Evolutionary conservation across 2,113 vertebrate genomes (phyloP).

Genomic region (Gallinago jamesoni): DNA sequence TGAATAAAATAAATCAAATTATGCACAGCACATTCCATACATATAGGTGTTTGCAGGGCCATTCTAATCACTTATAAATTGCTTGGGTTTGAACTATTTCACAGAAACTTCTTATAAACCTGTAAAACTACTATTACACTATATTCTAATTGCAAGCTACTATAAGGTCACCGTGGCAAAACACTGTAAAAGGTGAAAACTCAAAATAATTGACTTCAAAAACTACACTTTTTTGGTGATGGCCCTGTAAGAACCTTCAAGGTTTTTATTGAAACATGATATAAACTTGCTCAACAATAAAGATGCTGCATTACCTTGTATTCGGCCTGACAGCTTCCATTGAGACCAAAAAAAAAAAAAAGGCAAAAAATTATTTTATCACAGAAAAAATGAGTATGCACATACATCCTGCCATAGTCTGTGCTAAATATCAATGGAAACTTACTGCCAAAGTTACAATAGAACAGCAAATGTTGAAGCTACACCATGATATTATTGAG

Average conservation of each 20-base stretch:
- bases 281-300: not conserved
- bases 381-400: not conserved
- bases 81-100: not conserved
- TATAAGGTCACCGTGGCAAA: not conserved
- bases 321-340: fast-evolving
- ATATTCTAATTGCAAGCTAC: not conserved
- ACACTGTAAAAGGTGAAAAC: not conserved
- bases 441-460: not conserved
- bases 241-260: not conserved
- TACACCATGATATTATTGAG: not conserved
- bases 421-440: not conserved
- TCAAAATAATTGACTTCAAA: not conserved
- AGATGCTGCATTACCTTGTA: not conserved
- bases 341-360: not conserved
- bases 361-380: not conserved
- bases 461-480: not conserved
- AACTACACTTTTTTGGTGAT: not conserved
- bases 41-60: not conserved
- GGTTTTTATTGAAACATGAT: not conserved
- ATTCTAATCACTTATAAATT: not conserved
- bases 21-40: not conserved
- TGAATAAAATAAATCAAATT: not conserved
- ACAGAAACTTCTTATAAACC: not conserved
- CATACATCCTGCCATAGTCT: not conserved
- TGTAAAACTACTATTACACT: not conserved